Percentiles rank a stretch among this genome's conserved stretches.
Evolutionary conservation across 2,888 invertebrate genomes (phyloP).

Genomic region (Apodemia duryi): DNA sequence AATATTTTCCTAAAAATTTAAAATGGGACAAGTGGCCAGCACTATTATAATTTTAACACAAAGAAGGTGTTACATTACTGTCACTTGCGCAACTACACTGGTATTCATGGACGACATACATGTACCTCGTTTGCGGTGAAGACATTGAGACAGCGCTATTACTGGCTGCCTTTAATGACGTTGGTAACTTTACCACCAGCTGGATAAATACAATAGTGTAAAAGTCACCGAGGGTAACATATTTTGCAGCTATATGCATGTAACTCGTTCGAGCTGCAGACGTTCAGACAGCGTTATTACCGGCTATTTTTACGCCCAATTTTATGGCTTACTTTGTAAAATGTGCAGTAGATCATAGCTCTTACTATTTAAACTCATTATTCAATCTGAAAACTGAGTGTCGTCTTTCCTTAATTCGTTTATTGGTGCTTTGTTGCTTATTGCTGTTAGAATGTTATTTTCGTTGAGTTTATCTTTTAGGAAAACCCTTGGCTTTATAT

Average conservation of each 20-base stretch:
- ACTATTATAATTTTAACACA: no score
- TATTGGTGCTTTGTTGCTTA: no score
- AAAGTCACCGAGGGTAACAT: conserved; percentile 17
- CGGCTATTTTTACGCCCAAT: conserved; percentile 51
- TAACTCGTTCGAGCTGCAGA: conserved; percentile 31
- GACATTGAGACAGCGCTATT: conserved; percentile 41
- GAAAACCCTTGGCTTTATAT: no score
- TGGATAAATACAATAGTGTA: not conserved
- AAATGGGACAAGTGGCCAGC: no score
- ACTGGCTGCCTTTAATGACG: conserved; percentile 40
- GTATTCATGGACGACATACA: conserved; percentile 12
- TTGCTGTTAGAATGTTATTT: no score
- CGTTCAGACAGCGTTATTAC: conserved; percentile 43
- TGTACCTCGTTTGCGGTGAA: conserved; percentile 28
- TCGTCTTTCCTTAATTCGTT: no score
- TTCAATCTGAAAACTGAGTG: not conserved
- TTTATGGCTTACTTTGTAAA: conserved; percentile 71
- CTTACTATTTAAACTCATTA: conserved; percentile 42
- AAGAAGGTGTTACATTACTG: no score
- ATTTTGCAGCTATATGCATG: conserved; percentile 13
- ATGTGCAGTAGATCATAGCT: conserved; percentile 62
- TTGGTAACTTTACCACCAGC: not conserved
- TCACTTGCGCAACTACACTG: not conserved
- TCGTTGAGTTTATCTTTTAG: no score
- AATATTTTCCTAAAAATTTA: no score